Percentiles rank a stretch among this genome's conserved stretches.
Evolutionary conservation across 2,888 invertebrate genomes (phyloP).

Genomic region (Hipparchia semele): DNA sequence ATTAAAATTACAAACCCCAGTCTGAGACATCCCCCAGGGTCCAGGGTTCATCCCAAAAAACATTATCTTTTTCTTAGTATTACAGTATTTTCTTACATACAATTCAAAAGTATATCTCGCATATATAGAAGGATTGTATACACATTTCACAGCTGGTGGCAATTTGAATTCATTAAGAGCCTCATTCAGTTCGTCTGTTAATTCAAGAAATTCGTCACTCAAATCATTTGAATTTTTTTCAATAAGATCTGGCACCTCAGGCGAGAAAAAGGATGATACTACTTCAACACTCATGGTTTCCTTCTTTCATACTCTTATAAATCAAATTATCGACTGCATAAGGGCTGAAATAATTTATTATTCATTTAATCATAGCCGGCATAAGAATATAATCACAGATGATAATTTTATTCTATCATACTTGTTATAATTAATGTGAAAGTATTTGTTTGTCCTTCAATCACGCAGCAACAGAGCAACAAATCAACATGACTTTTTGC

Average conservation of each 20-base stretch:
- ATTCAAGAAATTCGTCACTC: conserved; percentile 59
- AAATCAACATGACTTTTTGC: too few species aligned
- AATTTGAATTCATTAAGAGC: conserved; percentile 74
- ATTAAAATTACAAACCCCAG: conserved; percentile 84
- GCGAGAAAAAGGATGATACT: conserved; percentile 62
- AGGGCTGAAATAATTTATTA: too few species aligned
- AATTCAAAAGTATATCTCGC: conserved; percentile 90
- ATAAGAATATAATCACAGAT: too few species aligned
- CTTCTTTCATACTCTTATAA: too few species aligned
- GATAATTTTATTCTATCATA: too few species aligned
- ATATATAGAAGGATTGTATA: conserved; percentile 95
- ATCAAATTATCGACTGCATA: too few species aligned
- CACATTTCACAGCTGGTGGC: conserved; percentile 82
- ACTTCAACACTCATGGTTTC: conserved; percentile 53
- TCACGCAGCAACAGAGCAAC: too few species aligned
- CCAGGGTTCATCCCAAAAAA: conserved; percentile 98
- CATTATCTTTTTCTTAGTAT: conserved; percentile 86
- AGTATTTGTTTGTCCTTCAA: too few species aligned
- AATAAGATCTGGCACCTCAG: conserved; percentile 25
- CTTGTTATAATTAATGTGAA: too few species aligned
- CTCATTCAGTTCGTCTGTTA: conserved; percentile 67
- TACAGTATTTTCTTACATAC: conserved; percentile 89
- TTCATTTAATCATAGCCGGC: too few species aligned
- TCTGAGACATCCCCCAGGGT: conserved; percentile 98
- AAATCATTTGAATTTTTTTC: conserved; percentile 41